Evolutionary conservation across 1,140 invertebrate genomes (phyloP), one percentile per base, ranked within the genome.

Genomic region (Myzus persicae): DNA sequence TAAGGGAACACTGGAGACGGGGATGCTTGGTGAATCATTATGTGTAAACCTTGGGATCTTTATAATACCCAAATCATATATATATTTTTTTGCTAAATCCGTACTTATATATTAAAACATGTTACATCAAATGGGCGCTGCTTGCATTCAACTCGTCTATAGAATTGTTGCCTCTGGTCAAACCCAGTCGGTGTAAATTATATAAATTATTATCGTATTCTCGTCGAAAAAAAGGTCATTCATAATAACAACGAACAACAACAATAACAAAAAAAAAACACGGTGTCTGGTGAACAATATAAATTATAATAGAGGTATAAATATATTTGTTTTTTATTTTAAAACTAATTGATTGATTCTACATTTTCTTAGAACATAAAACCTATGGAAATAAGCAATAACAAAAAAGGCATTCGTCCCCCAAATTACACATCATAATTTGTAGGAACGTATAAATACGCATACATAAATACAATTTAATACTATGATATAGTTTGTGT

Each of bases 351-450:
- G 59, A 76, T 76, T n/a, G 59, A 76, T 76, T 76, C 59, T 76
- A 76, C 14, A 76, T n/a, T 76, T 76, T n/a, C n/a, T 0, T 76
- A n/a, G n/a, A 18, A n/a, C 5, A n/a, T 76, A 76, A 76, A n/a
- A 36, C 31, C n/a, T 67, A n/a, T 67, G 59, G 31, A n/a, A 67
- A n/a, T n/a, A n/a, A 5, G 4, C 59, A n/a, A 67, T 26, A 31
- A 59, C 26, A 67, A 76, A 76, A 42, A 85, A 26, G 6, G 9
- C 22, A 44, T 85, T 85, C 40, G 82, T 44, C 82, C 82, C 40
- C 82, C 40, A 85, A 85, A 42, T 85, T 85, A 26, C 82, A 44
- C 82, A 44, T 85, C 5, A 76, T 76, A 76, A 76, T n/a, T n/a
- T 76, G 22, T n/a, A n/a, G 31, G 11, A 76, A 85, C 40, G 22